Conservation (phyloP, 2,113 vertebrate genomes). For the Furnarius figulus region DNA sequence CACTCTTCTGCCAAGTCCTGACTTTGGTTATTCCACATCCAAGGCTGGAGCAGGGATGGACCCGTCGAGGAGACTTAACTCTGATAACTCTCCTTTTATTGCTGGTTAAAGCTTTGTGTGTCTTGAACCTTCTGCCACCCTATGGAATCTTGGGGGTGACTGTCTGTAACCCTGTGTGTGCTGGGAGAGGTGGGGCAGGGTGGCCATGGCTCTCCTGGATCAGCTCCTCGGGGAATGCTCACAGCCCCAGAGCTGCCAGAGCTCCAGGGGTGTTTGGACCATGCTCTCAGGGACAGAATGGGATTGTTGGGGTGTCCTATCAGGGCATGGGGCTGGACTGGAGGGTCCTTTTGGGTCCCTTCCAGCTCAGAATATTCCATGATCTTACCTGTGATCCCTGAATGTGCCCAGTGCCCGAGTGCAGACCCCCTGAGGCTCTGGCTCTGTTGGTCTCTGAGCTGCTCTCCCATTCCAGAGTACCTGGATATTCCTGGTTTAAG, state of each 20-base stretch:
- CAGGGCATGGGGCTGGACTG: background rate
- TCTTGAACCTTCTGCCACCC: fast-evolving
- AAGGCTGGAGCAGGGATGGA: background rate
- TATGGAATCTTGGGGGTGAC: background rate
- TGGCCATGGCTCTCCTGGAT: background rate
- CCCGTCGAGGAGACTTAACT: fast-evolving
- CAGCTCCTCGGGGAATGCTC: no score
- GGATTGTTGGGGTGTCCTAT: background rate
- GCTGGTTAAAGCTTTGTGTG: background rate
- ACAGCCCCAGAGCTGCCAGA: background rate
- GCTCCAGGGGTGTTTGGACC: background rate
- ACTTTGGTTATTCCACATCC: fast-evolving
- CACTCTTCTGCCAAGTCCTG: background rate
- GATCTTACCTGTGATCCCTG: fast-evolving
- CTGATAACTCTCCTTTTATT: background rate
- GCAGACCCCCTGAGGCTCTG: background rate
- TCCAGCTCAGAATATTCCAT: background rate
- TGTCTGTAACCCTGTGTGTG: background rate
- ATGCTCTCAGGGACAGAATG: fast-evolving
- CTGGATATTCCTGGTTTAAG: fast-evolving
- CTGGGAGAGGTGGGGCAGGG: background rate
- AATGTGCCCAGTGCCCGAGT: fast-evolving
- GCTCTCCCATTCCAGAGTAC: background rate
- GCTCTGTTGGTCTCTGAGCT: fast-evolving
- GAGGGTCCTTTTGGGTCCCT: background rate